Evolutionary conservation across 1,140 invertebrate species (phyloP), one percentile per base, ranked within the genome.

Genomic region (Lerema accius): DNA sequence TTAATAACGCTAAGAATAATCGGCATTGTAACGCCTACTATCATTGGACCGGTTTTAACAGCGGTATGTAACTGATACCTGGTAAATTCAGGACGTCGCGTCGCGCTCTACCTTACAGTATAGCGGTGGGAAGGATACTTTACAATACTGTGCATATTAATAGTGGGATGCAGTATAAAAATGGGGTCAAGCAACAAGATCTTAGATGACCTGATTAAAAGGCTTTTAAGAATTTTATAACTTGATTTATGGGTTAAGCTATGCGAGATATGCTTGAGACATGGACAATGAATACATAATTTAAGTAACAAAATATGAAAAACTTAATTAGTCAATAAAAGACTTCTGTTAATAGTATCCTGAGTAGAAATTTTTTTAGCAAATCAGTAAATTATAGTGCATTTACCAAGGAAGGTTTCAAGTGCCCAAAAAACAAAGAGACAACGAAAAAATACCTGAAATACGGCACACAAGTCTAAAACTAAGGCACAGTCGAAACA

Each of bases 401-500:
- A n/a, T 26, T 48, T 13, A 32, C 9, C 28, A 32, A 9, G 28
- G 9, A 4, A 32, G n/a, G 28, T 9, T 32, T 32, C 28, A 5
- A 23, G 28, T 32, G 4, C 28, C 9, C 4, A 1, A 4, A 6
- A 32, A 32, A 49, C 1, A 28, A 46, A 28, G 6, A 50, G 1
- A n/a, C 0, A 32, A 32, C 11, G n/a, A 49, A 49, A 55, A 3
- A n/a, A 6, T 58, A 58, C 53, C 53, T 58, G 53, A 35, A 58
- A 58, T 58, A 35, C 40, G 32, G 42, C 35, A 63, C 43, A 45
- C 19, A 14, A 40, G 15, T 58, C 56, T 51, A 50, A 62, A 69
- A 73, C 51, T 67, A 43, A 59, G 43, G 14, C 40, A 58, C 53
- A 58, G 40, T 40, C 43, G 39, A 14, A 56, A 55, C 28, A 64